These are phyloP conservation scores for Gadopsis bispinosus DNA, from an alignment of 2,797 vertebrate genomes.

Conservation along the genomic window DNA sequence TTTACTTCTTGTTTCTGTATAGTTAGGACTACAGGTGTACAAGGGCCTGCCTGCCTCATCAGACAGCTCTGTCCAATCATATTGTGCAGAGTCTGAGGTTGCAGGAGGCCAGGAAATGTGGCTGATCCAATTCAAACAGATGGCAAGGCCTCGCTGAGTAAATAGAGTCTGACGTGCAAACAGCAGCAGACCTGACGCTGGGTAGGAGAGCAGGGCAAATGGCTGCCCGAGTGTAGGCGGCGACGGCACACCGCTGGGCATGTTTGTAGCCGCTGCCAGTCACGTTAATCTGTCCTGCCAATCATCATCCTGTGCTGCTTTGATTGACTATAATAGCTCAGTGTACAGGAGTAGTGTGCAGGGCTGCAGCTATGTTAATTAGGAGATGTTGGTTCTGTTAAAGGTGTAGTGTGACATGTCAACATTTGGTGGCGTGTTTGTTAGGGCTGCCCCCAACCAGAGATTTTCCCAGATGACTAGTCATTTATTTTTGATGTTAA, in stretches of 20 bases:
- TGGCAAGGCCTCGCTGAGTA: slow-evolving; percentile 52
- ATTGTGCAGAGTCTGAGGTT: slow-evolving; percentile 5
- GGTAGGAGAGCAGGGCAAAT: slow-evolving; percentile 62
- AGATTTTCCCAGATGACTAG: too few species aligned
- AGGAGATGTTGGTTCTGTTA: neutral
- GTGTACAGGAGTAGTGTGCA: slow-evolving; percentile 13
- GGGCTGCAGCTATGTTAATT: slow-evolving; percentile 20
- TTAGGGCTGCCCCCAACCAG: neutral
- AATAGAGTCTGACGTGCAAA: slow-evolving; percentile 67
- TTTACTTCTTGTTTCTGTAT: slow-evolving; percentile 27
- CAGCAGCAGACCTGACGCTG: slow-evolving; percentile 60
- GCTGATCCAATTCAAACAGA: slow-evolving; percentile 49
- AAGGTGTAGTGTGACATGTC: slow-evolving; percentile 22
- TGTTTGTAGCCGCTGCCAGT: slow-evolving; percentile 74
- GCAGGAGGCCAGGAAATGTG: slow-evolving; percentile 15
- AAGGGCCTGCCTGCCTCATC: neutral
- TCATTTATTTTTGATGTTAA: too few species aligned
- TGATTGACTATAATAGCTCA: slow-evolving; percentile 36
- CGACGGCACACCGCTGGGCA: slow-evolving; percentile 64
- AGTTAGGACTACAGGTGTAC: slow-evolving; percentile 48
- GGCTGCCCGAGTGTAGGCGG: slow-evolving; percentile 57
- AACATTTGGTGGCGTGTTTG: neutral
- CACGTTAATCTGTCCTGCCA: slow-evolving; percentile 69
- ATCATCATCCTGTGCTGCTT: slow-evolving; percentile 53
- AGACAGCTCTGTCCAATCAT: slow-evolving; percentile 2